phyloP scores from a whole-genome alignment of 2,888 invertebrate species.

The Agrenia bidenticulata region DNA sequence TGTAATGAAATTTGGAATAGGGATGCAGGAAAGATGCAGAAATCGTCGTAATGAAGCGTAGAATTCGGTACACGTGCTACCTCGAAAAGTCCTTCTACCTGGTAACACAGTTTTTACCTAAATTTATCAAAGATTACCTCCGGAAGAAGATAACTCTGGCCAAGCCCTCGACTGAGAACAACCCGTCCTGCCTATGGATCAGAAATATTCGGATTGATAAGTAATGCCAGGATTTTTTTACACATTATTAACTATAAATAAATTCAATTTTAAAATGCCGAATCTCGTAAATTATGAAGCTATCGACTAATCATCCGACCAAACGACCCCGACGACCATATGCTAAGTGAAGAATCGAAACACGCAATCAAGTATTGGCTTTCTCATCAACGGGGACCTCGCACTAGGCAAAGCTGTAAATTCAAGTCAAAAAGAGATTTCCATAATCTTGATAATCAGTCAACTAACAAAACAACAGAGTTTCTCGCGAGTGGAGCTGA shows the following conservation, averaged over 20 bases:
- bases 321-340: conserved; percentile 24
- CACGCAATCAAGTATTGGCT: conserved; percentile 37
- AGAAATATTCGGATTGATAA: not conserved
- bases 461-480: too few species aligned
- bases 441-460: too few species aligned
- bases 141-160: conserved; percentile 32
- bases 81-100: conserved; percentile 37
- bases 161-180: conserved; percentile 8
- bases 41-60: conserved; percentile 40
- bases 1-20: conserved; percentile 12
- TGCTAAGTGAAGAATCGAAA: conserved; percentile 38
- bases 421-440: conserved; percentile 19
- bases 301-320: conserved; percentile 26
- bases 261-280: too few species aligned
- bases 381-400: not conserved
- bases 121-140: conserved; percentile 20
- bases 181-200: not conserved
- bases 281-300: too few species aligned
- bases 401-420: conserved; percentile 1
- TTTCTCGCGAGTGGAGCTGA: not conserved
- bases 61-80: conserved; percentile 42
- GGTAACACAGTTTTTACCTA: conserved; percentile 29
- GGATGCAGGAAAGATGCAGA: conserved; percentile 42
- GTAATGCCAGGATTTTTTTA: too few species aligned
- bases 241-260: too few species aligned